Evolutionary conservation across 2,797 vertebrate species (phyloP), one percentile per base, ranked within the genome.

Genomic region (Sebastes minor): DNA sequence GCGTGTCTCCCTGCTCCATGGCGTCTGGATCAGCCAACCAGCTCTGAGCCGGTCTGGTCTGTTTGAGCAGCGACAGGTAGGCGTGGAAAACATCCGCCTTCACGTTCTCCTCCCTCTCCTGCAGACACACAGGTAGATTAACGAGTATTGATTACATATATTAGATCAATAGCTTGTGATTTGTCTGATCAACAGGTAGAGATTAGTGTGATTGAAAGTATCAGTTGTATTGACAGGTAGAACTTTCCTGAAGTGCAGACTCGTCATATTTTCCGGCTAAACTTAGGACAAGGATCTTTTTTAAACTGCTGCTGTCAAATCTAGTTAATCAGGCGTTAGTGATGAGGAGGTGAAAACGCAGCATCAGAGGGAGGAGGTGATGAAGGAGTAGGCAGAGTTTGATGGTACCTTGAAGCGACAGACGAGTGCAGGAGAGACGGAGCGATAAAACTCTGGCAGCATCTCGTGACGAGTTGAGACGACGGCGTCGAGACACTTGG

Each of bases 11-110:
- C 91, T 99, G 98, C 89, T 99, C 98, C 99, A 99, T 99, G 75
- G 98, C 98, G 80, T 99, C 99, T 8, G 98, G 98, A 90, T 99
- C 99, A 74, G 97, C 96, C 55, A 99, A 90, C 99, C 99, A 99
- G 95, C 97, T 99, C 94, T 99, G 98, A 35, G 98, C 98, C 25
- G 99, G 98, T 70, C 98, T 93, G 27, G 98, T 99, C 96, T 99
- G 99, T 94, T 99, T 99, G 12, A 99, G 94, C 84, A 99, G 96
- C 59, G 99, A 99, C 92, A 99, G 96, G 95, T 99, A 99, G 1
- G 99, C 98, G 77, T 99, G 98, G 92, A 99, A 99, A 83, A 99
- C 98, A 86, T 99, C 99, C 1, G 98, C 98, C 94, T 99, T 99
- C 84, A 99, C 99, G 66, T 99, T 99, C 93, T 99, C 99, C 95